A percentile compares a stretch with the other conserved stretches of the same genome.
Conservation (phyloP, 2,888 invertebrate genomes). For the Erebia aethiops region DNA sequence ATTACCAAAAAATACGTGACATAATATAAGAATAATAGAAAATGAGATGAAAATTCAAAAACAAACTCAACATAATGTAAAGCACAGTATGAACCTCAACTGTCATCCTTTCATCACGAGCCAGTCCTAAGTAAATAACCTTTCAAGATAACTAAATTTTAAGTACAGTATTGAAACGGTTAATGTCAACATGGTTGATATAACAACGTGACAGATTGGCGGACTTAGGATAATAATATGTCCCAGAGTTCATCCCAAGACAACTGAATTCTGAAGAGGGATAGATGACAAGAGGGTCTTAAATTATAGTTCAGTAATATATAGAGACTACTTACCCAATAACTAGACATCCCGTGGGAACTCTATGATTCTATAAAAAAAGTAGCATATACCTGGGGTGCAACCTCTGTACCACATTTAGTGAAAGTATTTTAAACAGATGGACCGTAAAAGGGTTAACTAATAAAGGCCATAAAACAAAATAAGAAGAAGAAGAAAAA, state of each 20-base stretch:
- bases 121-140: slow-evolving; percentile 17
- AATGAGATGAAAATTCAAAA: background rate
- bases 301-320: no score
- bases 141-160: slow-evolving; percentile 13
- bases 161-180: slow-evolving; percentile 8
- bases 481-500: no score
- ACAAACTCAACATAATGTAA: background rate
- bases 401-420: no score
- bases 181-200: background rate
- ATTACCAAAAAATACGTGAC: background rate
- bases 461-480: no score
- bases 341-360: no score
- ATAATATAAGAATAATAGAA: background rate
- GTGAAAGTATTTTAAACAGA: no score
- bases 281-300: background rate
- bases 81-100: background rate
- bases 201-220: background rate
- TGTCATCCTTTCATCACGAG: slow-evolving; percentile 10
- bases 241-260: background rate
- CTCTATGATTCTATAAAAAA: no score
- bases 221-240: background rate
- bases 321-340: no score
- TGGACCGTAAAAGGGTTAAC: no score
- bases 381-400: no score
- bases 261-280: background rate